Conservation (phyloP, 2,888 invertebrate species). For the Deroplatys truncata region DNA sequence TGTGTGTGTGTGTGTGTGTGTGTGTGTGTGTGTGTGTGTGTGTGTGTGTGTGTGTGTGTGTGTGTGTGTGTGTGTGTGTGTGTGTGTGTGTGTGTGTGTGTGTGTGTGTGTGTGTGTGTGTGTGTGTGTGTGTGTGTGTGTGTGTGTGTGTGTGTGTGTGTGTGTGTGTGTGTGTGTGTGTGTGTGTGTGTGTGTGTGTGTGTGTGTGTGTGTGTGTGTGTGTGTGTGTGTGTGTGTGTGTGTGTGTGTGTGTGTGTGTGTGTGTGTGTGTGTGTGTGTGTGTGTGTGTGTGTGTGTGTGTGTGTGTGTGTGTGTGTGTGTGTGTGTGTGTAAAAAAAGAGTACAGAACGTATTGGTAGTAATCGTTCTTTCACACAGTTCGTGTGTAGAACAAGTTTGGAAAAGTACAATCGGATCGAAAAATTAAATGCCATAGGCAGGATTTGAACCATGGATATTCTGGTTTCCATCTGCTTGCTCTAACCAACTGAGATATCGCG, state of each 20-base stretch:
- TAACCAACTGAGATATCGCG: no score
- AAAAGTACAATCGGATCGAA: no score
- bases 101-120: not conserved
- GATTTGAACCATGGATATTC: no score
- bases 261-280: not conserved
- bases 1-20: not conserved
- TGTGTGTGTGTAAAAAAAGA: no score
- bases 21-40: not conserved
- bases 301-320: not conserved
- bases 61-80: not conserved
- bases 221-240: not conserved
- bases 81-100: not conserved
- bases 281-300: not conserved
- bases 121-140: not conserved
- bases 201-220: not conserved
- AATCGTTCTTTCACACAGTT: no score
- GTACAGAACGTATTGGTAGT: no score
- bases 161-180: not conserved
- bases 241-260: not conserved
- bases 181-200: not conserved
- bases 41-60: not conserved
- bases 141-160: not conserved
- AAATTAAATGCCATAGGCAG: no score
- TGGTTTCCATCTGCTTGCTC: no score
- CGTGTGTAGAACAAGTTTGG: no score